These are phyloP conservation scores for Escarpia spicata DNA, from an alignment of 2,888 invertebrate species.

Conservation along the genomic window DNA sequence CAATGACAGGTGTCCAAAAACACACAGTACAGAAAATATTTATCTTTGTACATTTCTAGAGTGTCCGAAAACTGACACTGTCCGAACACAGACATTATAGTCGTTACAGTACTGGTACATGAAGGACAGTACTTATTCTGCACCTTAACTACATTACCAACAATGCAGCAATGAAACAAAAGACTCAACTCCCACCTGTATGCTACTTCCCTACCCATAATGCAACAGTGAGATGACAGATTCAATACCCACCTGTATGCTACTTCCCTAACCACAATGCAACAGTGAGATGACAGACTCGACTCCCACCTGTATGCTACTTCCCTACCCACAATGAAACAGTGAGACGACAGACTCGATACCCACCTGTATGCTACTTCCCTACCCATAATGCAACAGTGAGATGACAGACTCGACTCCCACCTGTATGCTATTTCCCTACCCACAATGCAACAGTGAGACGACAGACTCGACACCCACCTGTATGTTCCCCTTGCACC, in stretches of 20 bases:
- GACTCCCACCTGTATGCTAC: background rate
- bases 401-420: background rate
- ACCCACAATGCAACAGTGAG: conserved; percentile 1
- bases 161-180: background rate
- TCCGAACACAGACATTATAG: no score
- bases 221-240: background rate
- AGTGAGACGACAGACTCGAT: background rate
- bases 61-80: no score
- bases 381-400: background rate
- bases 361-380: background rate
- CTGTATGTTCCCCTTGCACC: background rate
- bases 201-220: background rate
- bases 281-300: background rate
- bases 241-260: background rate
- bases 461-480: background rate
- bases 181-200: background rate
- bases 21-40: no score
- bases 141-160: background rate
- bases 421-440: background rate
- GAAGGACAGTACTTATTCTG: no score
- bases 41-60: no score
- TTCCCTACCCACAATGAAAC: background rate
- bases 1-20: no score
- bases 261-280: background rate
- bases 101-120: no score